Conservation (phyloP, 1,140 invertebrate genomes). For the Thalassaphorura encarpata region DNA sequence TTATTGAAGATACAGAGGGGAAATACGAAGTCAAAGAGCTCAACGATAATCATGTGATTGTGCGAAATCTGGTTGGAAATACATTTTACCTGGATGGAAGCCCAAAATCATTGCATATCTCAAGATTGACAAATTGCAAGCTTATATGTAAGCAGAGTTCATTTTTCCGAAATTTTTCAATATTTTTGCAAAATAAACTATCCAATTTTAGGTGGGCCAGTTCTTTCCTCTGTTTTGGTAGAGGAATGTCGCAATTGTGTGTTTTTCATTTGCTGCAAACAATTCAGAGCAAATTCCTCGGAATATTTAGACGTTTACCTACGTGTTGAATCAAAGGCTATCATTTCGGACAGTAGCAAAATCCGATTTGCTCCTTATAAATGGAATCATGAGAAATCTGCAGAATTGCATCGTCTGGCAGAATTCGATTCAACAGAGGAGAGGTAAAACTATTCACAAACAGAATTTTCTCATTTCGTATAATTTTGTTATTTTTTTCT, state of each 20-base stretch:
- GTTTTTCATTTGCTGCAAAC: conserved; percentile 85
- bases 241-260: conserved; percentile 68
- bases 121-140: conserved; percentile 9
- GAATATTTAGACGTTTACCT: conserved; percentile 69
- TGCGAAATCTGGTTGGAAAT: conserved; percentile 66
- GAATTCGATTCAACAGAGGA: conserved; percentile 63
- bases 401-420: conserved; percentile 34
- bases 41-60: conserved; percentile 63
- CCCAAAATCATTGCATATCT: conserved; percentile 65
- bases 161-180: background rate
- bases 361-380: conserved; percentile 77
- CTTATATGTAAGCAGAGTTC: conserved; percentile 16
- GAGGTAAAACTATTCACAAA: conserved; percentile 34
- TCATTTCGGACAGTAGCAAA: conserved; percentile 80
- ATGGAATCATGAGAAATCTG: conserved; percentile 51
- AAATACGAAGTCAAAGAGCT: conserved; percentile 56
- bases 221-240: conserved; percentile 81
- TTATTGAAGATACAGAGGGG: conserved; percentile 51
- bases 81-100: conserved; percentile 66
- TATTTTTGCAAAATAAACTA: background rate
- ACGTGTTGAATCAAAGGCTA: conserved; percentile 84
- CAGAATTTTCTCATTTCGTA: background rate
- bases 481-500: background rate
- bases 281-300: conserved; percentile 78
- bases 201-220: conserved; percentile 57